Base-by-base conservation (phyloP, 2,797 vertebrate genomes). In the Cyclopterus lumpus region DNA sequence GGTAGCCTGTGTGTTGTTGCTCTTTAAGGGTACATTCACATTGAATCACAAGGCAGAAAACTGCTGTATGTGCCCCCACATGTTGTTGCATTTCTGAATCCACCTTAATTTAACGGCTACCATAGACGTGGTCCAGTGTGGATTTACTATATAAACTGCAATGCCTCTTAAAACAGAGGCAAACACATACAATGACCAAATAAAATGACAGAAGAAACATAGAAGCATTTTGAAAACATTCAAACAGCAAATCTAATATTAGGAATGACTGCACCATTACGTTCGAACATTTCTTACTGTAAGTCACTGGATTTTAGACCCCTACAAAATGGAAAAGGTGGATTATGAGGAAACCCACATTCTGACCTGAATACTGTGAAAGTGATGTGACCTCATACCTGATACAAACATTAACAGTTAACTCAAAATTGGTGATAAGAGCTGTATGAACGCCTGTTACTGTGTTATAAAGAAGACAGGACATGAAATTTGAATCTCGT, bases 151-250 rank as follows among this genome's bases (percentile, higher is more conserved):
- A 64, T 30, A 76, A 71, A 73, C 80, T 67, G 46, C 62, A 82
- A 69, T 46, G 66, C 89, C 92, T 91, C 90, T 78, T 93, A 92
- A 91, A 94, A 94, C 93, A 92, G 93, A 92, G 87, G 90, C 79
- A 63, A 81, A 84, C 40, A 46, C 73, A 61, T 65, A 73, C 62
- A 84, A 71, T 48, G 44, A 73, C 59, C 40, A 34, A 72, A 28
- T 66, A 63, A 81, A 82, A 53, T 15, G 51, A 53, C 51, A 26
- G 5, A 15, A 48, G 18, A 14, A 12, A 26, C 53, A 26, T 53
- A 53, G 51, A 53, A 53, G 51, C 22, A 26, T 53, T 24, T 53
- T 53, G 5, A 53, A 65, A 77, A 75, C 59, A 73, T 71, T 81
- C 30, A 75, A 74, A 84, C 57, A 54, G 40, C 60, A 71, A 61